Evolutionary conservation across 2,888 invertebrate species (phyloP), one percentile per base, ranked within the genome.

Genomic region (Hypomecis punctinalis): DNA sequence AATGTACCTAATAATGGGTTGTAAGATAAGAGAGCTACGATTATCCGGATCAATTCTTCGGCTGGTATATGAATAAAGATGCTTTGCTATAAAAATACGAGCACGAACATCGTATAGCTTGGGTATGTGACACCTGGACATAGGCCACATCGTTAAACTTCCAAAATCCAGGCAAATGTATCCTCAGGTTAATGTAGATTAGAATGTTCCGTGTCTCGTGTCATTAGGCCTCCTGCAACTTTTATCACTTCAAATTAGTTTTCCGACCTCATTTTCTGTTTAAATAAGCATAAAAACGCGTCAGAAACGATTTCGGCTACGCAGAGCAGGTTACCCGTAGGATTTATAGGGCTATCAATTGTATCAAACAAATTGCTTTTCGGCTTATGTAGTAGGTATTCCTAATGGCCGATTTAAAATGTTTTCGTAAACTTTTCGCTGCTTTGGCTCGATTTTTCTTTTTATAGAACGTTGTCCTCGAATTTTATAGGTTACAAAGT

Each of bases 291-390:
- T 74, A 77, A 80, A 80, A 83, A 79, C 78, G 73, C 75, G 73
- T 71, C 71, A 76, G 73, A 75, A 77, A 73, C 70, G 74, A 71
- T 70, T 66, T 67, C 65, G 70, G 67, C 61, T 65, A 64, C 69
- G 73, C 66, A 61, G 69, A 67, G 60, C 66, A 63, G 52, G 75
- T 76, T 81, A 79, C 76, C 77, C 73, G 66, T 66, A 71, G 81
- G 81, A 85, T 85, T 84, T 83, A 85, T 84, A 74, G 76, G 69
- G 71, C 81, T 74, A 83, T 84, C 79, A 79, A 80, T 84, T 78
- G 80, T 72, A 71, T 54, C 66, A 69, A 79, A 83, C 76, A 77
- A 83, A 85, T 77, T 71, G 76, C 73, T 74, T 76, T 76, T 73
- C 68, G 59, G 71, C 69, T 75, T 67, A 70, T 66, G 69, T 73